Evolutionary conservation across 1,140 invertebrate genomes (phyloP).

Genomic region (Diachasma alloeum): DNA sequence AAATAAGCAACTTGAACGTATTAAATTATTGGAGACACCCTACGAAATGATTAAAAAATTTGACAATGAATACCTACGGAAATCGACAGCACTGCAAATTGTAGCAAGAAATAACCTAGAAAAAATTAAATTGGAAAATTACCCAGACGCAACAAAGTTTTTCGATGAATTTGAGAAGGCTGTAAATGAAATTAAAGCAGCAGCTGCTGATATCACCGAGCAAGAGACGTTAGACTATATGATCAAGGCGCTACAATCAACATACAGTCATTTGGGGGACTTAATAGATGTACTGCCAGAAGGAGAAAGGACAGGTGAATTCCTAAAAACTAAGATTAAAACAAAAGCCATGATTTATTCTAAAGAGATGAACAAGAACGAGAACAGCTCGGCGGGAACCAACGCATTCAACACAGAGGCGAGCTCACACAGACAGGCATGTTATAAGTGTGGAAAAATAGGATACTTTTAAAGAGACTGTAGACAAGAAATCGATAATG

Average conservation of each 20-base stretch:
- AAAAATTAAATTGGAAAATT: slow-evolving; percentile 40
- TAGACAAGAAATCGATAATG: neutral
- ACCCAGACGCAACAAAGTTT: slow-evolving; percentile 25
- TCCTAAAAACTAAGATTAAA: slow-evolving; percentile 24
- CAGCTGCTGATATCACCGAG: slow-evolving; percentile 34
- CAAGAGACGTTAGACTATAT: slow-evolving; percentile 50
- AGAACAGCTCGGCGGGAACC: neutral
- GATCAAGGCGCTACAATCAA: slow-evolving; percentile 42
- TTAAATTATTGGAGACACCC: slow-evolving; percentile 31
- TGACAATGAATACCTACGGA: slow-evolving; percentile 39
- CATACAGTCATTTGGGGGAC: slow-evolving; percentile 45
- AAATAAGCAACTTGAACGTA: slow-evolving; percentile 41
- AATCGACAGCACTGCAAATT: slow-evolving; percentile 46
- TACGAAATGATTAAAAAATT: slow-evolving; percentile 44
- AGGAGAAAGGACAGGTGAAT: slow-evolving; percentile 18
- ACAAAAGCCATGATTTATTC: neutral
- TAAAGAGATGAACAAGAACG: neutral
- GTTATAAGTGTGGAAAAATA: slow-evolving; percentile 20
- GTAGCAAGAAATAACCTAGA: slow-evolving; percentile 38
- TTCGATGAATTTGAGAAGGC: too few relatives aligned
- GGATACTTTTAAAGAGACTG: slow-evolving; percentile 27
- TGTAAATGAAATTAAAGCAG: slow-evolving; percentile 42
- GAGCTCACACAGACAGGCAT: neutral
- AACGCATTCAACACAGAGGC: slow-evolving; percentile 26
- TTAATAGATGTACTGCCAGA: slow-evolving; percentile 32